Evolutionary conservation across 2,888 invertebrate genomes (phyloP), one percentile per base, ranked within the genome.

Genomic region (Xestia ashworthii): DNA sequence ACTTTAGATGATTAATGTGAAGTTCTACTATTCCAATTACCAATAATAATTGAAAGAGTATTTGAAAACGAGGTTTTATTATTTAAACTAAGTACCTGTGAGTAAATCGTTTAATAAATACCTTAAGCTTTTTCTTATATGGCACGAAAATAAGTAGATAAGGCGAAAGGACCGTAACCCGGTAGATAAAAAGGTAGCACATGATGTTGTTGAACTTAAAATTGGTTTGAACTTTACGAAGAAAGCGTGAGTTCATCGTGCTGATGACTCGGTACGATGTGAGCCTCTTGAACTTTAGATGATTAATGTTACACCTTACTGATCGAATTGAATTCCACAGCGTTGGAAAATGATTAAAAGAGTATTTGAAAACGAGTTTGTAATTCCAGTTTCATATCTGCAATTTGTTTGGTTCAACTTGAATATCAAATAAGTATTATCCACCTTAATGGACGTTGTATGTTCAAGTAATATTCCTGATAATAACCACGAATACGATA

Each of bases 181-280:
- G 50, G 78, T 69, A 62, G 22, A 53, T 50, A 41, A 66, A 58
- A 58, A 50, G 41, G 44, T 65, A 55, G 71, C 46, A 38, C 32
- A 60, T 14, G 19, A 76, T 64, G 65, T 70, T 71, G 64, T 66
- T 62, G 69, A 85, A 72, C 74, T 71, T 67, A 70, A 72, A 84
- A 83, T 71, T 48, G 32, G 25, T 78, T 80, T 80, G 78, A 83
- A 83, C 81, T 71, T 81, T 66, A 80, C 53, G 16, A 69, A 81
- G 81, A 76, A 76, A 85, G 71, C 58, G 70, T 25, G 71, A 58
- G 74, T 60, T 72, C 60, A 81, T 69, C 41, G 80, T 72, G 84
- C 32, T 58, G 60, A 84, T 80, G 71, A 78, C 66, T 71, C 32
- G n/a, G 50, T 22, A 53, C 25, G 11, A 32, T 46, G 64, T 58